Base-by-base conservation (phyloP, 2,888 invertebrate species). In the Mythimna albipuncta region DNA sequence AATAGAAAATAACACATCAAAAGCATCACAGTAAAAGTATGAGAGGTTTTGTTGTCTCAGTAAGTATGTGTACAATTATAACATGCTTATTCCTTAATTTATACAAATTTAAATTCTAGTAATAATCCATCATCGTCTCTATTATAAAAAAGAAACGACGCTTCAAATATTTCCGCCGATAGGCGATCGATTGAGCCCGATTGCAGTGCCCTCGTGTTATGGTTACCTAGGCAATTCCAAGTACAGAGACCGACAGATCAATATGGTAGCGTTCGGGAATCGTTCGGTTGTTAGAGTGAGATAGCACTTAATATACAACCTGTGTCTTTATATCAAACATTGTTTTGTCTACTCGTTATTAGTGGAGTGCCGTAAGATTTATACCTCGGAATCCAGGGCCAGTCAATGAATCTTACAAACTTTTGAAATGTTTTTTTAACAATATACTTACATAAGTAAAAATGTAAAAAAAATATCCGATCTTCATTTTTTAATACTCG, bases 241-340 rank as follows among this genome's bases (percentile, higher is more conserved):
- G 11, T 67, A 47, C 44, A 47, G 21, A 47, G 21, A 21, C 44
- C 66, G 69, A 69, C 69, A 47, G 44, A 55, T 67, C 69, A 69
- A 69, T 69, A 58, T 21, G n/a, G 19, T 32, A 32, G 19, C 47
- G 47, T 35, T 55, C 44, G 21, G 32, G 3, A 16, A n/a, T 26
- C 10, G 19, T 41, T 52, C 52, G 19, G 32, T 47, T 47, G 26
- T 32, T 47, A 19, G 63, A 44, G 62, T 62, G 62, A 50, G 19
- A 50, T 47, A 50, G 32, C 63, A 50, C 63, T 32, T 32, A 19
- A 19, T 19, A 19, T 26, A 16, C 26, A 35, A n/a, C 19, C 32
- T 7, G 26, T 55, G 3, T 26, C 0, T 41, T 21, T 11, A 26
- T 32, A 32, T 26, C 16, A 26, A 16, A 35, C 19, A 62, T 47